phyloP scores from a whole-genome alignment of 1,140 invertebrate genomes.

The Daktulosphaira vitifoliae region DNA sequence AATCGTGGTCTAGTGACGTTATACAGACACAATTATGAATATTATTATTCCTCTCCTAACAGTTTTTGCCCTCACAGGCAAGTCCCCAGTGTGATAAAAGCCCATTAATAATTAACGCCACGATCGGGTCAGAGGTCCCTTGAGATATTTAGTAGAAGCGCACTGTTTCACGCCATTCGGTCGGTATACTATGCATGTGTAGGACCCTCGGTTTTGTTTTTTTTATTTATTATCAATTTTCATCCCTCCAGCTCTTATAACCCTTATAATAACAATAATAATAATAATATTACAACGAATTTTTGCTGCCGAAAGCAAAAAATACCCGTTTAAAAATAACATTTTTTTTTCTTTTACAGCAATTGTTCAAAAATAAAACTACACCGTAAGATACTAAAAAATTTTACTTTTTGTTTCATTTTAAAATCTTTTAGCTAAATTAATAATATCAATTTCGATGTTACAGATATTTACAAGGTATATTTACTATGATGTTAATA shows the following conservation, averaged over 20 bases:
- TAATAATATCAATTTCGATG: too few relatives aligned
- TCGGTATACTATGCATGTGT: neutral
- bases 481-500: too few relatives aligned
- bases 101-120: conserved; percentile 26
- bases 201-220: too few relatives aligned
- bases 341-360: too few relatives aligned
- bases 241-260: neutral
- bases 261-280: conserved; percentile 18
- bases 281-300: neutral
- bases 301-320: neutral
- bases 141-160: conserved; percentile 8
- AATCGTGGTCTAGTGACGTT: neutral
- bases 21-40: conserved; percentile 6
- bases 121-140: conserved; percentile 30
- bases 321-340: neutral
- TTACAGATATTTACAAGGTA: too few relatives aligned
- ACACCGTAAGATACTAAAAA: too few relatives aligned
- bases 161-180: conserved; percentile 31
- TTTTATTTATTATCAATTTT: neutral
- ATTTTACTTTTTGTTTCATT: too few relatives aligned
- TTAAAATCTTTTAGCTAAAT: too few relatives aligned
- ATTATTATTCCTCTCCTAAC: neutral
- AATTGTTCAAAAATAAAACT: too few relatives aligned
- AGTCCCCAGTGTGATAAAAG: conserved; percentile 27
- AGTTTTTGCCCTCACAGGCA: neutral